Percentiles rank a stretch among this genome's conserved stretches.
Conservation (phyloP, 2,797 vertebrate genomes). For the Potorous gilbertii region DNA sequence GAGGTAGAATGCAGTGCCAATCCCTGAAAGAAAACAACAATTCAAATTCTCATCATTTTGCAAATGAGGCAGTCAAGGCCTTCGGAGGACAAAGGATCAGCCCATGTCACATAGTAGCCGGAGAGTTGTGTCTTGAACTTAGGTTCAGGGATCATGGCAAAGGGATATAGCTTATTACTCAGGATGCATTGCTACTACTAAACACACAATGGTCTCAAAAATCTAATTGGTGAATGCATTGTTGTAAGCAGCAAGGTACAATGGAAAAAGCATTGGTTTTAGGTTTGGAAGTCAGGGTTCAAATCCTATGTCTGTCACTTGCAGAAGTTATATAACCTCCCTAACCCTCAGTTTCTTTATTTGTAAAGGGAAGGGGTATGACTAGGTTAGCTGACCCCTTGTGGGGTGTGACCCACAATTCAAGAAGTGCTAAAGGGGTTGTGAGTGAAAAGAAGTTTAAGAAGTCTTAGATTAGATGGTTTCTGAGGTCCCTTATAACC, state of each 20-base stretch:
- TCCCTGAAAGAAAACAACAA: neutral
- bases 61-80: neutral
- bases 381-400: no score
- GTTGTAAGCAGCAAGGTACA: neutral
- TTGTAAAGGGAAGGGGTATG: neutral
- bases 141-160: neutral
- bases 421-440: no score
- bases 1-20: neutral
- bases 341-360: neutral
- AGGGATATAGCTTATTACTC: neutral
- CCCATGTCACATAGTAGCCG: neutral
- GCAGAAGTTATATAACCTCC: neutral
- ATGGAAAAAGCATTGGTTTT: neutral
- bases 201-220: neutral
- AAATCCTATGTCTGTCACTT: neutral
- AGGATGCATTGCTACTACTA: neutral
- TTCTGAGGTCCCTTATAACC: neutral
- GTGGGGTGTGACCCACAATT: no score
- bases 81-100: neutral
- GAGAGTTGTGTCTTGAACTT: neutral
- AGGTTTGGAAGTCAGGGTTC: neutral
- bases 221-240: neutral
- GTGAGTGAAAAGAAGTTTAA: no score
- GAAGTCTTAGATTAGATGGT: no score
- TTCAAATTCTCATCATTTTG: neutral